Evolutionary conservation across 2,113 vertebrate species (phyloP).

Genomic region (Sminthopsis crassicaudata): DNA sequence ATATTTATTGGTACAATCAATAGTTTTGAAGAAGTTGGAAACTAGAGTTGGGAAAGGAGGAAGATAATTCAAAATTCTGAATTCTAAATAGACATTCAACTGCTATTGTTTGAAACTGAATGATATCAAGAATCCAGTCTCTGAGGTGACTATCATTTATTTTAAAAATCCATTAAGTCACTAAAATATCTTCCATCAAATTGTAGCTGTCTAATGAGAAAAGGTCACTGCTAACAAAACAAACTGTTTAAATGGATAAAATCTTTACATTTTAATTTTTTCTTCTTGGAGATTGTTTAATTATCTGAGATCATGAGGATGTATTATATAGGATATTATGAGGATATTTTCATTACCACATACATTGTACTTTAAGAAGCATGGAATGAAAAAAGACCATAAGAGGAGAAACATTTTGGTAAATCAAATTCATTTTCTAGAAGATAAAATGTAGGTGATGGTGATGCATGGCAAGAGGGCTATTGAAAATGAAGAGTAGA

Average conservation of each 20-base stretch:
- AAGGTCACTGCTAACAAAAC: slow-evolving; percentile 35
- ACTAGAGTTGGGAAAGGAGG: slow-evolving; percentile 21
- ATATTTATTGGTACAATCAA: slow-evolving; percentile 24
- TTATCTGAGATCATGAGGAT: neutral
- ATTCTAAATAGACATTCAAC: slow-evolving; percentile 37
- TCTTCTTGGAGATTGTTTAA: slow-evolving; percentile 21
- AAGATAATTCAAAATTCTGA: neutral
- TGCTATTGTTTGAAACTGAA: slow-evolving; percentile 28
- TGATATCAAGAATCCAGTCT: neutral
- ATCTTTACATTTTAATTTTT: slow-evolving; percentile 56
- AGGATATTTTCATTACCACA: slow-evolving; percentile 28
- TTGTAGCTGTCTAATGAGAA: slow-evolving; percentile 22
- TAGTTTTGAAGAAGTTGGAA: slow-evolving; percentile 55
- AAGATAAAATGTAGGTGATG: neutral
- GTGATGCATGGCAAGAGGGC: neutral
- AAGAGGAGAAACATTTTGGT: slow-evolving; percentile 7
- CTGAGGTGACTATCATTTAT: slow-evolving; percentile 39
- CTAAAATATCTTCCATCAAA: slow-evolving; percentile 32
- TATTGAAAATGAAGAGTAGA: slow-evolving; percentile 19
- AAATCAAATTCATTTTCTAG: slow-evolving; percentile 28
- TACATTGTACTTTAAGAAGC: neutral
- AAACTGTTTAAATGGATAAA: slow-evolving; percentile 21
- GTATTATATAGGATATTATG: slow-evolving; percentile 5
- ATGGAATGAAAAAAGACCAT: neutral
- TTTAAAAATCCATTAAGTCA: slow-evolving; percentile 2